Evolutionary conservation across 2,113 vertebrate genomes (phyloP).

Genomic region (Hepsetus odoe): DNA sequence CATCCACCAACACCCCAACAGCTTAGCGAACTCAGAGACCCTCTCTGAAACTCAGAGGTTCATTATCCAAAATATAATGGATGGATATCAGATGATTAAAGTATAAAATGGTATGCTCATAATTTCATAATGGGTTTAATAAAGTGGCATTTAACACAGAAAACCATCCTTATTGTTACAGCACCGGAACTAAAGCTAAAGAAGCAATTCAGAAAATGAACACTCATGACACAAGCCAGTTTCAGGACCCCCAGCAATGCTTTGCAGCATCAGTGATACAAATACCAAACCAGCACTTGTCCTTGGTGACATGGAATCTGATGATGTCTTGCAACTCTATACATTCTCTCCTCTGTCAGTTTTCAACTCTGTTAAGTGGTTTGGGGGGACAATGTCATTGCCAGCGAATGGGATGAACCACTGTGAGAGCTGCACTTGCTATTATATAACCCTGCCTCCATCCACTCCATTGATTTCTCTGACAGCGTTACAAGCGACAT

Average conservation of each 20-base stretch:
- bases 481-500: constrained; percentile 15
- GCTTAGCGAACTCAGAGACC: neutral
- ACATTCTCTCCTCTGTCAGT: neutral
- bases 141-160: too few species aligned
- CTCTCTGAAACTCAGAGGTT: too few species aligned
- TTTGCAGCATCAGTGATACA: neutral
- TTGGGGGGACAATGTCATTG: neutral
- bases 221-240: neutral
- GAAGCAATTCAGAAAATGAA: neutral
- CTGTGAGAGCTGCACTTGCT: constrained; percentile 10
- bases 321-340: neutral
- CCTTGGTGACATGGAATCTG: neutral
- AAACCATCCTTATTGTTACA: neutral
- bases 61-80: too few species aligned
- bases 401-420: constrained; percentile 1
- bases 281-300: neutral
- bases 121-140: too few species aligned
- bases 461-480: constrained; percentile 39
- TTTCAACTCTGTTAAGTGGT: neutral
- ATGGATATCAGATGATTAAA: neutral
- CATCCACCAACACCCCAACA: too few species aligned
- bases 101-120: too few species aligned
- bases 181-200: neutral
- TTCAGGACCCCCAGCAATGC: neutral
- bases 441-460: constrained; percentile 37